A percentile compares a stretch with the other conserved stretches of the same genome.
Conservation (phyloP, 2,888 invertebrate species). For the Eulithis prunata region DNA sequence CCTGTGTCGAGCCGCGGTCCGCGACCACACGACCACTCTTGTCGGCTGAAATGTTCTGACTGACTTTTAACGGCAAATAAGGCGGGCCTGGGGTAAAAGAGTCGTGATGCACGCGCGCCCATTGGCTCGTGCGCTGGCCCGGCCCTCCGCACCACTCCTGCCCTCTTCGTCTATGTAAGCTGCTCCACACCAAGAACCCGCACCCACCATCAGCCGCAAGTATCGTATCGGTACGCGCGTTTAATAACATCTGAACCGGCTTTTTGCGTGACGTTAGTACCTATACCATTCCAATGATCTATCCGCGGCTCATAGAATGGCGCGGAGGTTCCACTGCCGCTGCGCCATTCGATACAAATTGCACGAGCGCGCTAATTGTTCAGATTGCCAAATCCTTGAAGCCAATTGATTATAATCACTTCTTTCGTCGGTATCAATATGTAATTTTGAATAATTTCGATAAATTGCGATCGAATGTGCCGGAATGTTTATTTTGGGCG, state of each 20-base stretch:
- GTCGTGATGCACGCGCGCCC: slow-evolving; percentile 35
- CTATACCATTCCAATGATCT: slow-evolving; percentile 51
- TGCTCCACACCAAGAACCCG: slow-evolving; percentile 47
- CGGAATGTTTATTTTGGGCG: slow-evolving; percentile 12
- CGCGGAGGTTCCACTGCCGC: slow-evolving; percentile 26
- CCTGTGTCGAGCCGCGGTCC: slow-evolving; percentile 27
- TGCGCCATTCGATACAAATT: slow-evolving; percentile 26
- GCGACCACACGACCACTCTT: slow-evolving; percentile 42
- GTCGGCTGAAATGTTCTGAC: slow-evolving; percentile 58
- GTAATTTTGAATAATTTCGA: slow-evolving; percentile 5
- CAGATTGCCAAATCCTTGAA: slow-evolving; percentile 31
- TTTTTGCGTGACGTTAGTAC: slow-evolving; percentile 51
- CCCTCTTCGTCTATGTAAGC: slow-evolving; percentile 49
- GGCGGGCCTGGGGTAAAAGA: slow-evolving; percentile 50
- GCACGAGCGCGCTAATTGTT: slow-evolving; percentile 30
- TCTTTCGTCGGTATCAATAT: slow-evolving; percentile 10
- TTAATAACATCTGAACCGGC: slow-evolving; percentile 50
- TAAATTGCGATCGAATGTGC: slow-evolving; percentile 9
- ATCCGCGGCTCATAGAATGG: slow-evolving; percentile 49
- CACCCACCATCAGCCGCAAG: slow-evolving; percentile 51
- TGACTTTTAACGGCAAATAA: slow-evolving; percentile 50
- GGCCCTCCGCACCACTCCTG: slow-evolving; percentile 10
- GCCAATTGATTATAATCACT: slow-evolving; percentile 35
- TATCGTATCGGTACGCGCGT: slow-evolving; percentile 55
- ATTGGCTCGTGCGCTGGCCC: slow-evolving; percentile 20